Conservation (phyloP, 2,797 vertebrate species). For the Salarias fasciatus region DNA sequence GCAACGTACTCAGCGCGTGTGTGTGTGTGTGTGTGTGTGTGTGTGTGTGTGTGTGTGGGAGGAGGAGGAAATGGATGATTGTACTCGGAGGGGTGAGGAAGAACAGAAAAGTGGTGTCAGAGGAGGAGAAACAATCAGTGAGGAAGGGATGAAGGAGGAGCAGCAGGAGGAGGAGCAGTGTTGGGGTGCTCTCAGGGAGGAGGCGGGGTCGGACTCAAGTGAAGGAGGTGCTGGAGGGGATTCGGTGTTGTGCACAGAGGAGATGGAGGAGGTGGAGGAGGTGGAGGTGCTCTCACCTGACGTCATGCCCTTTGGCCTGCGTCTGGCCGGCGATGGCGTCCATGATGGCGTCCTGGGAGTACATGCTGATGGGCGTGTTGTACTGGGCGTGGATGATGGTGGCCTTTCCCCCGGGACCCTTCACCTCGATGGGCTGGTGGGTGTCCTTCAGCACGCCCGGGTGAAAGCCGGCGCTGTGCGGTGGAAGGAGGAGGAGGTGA, state of each 20-base stretch:
- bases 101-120: too few relatives aligned
- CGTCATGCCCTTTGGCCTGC: conserved; percentile 93
- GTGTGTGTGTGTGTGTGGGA: too few relatives aligned
- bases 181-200: too few relatives aligned
- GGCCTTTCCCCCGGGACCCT: conserved; percentile 95
- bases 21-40: too few relatives aligned
- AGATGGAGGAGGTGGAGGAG: conserved; percentile 21
- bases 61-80: too few relatives aligned
- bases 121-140: too few relatives aligned
- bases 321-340: conserved; percentile 98
- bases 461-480: conserved; percentile 93
- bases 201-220: neutral
- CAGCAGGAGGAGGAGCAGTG: neutral
- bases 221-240: neutral
- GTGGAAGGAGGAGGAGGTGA: neutral
- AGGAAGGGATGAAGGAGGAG: neutral
- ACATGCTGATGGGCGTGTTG: conserved; percentile 99
- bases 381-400: conserved; percentile 98
- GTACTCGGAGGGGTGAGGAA: too few relatives aligned
- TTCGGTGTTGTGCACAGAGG: conserved; percentile 3
- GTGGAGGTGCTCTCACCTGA: conserved; percentile 54
- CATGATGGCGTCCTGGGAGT: conserved; percentile 99
- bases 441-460: conserved; percentile 96
- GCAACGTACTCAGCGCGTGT: too few relatives aligned
- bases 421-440: conserved; percentile 99